Conservation (phyloP, 37 sponge, comb jelly and placozoan genomes). For the Diacarnus erythraeanus region DNA sequence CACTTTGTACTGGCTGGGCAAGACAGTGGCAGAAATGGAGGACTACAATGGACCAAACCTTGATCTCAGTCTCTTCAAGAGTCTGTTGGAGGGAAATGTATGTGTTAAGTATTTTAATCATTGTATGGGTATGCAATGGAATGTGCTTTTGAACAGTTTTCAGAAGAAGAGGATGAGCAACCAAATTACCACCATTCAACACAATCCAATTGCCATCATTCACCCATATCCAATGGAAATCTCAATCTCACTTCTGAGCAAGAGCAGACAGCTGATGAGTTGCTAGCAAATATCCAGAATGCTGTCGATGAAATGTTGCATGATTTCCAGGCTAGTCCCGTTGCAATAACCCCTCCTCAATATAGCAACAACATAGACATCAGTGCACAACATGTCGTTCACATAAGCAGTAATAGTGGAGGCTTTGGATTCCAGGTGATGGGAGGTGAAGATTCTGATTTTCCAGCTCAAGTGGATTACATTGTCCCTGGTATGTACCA, state of each 20-base stretch:
- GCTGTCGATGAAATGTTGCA: constrained; percentile 61
- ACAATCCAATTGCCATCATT: no score
- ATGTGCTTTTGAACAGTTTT: background rate
- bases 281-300: constrained; percentile 59
- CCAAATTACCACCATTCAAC: no score
- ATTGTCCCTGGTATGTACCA: constrained; percentile 71
- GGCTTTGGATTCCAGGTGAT: constrained; percentile 76
- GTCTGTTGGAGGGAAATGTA: constrained; percentile 29
- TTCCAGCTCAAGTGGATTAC: constrained; percentile 52
- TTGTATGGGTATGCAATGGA: background rate
- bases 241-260: constrained; percentile 33
- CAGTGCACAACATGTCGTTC: constrained; percentile 4
- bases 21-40: constrained; percentile 30
- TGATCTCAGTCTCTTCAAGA: constrained; percentile 64
- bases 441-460: constrained; percentile 51
- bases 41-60: constrained; percentile 81
- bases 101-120: background rate
- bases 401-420: constrained; percentile 48
- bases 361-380: background rate
- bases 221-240: no score
- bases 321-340: constrained; percentile 19
- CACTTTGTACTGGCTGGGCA: constrained; percentile 87
- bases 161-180: background rate
- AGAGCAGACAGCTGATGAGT: constrained; percentile 56
- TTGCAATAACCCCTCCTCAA: background rate